These are phyloP conservation scores for Raphicerus campestris DNA, from an alignment of 2,113 vertebrate species.

Conservation along the genomic window DNA sequence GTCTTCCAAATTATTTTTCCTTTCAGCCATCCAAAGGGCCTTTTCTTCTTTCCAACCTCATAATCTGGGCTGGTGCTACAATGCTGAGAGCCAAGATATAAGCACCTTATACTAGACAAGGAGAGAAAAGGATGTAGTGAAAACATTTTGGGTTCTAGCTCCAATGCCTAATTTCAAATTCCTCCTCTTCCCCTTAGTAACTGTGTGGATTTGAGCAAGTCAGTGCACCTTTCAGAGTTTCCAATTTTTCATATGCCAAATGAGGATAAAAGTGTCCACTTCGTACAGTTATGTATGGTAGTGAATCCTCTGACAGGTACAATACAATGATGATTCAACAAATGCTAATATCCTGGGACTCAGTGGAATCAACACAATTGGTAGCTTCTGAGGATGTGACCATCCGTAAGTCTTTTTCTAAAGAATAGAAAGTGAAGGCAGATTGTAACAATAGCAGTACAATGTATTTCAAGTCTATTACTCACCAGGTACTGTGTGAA, in stretches of 20 bases:
- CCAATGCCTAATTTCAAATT: background rate
- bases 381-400: background rate
- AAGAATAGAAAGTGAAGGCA: background rate
- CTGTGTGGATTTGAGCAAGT: background rate
- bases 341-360: background rate
- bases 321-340: background rate
- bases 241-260: background rate
- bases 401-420: background rate
- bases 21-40: background rate
- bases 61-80: background rate
- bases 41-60: background rate
- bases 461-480: fast-evolving
- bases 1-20: background rate
- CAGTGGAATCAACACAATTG: background rate
- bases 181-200: background rate
- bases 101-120: background rate
- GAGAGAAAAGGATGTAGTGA: background rate
- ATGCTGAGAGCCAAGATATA: background rate
- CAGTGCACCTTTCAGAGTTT: background rate
- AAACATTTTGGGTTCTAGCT: background rate
- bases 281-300: fast-evolving
- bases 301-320: background rate
- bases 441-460: no score
- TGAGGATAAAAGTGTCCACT: background rate
- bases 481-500: background rate